Evolutionary conservation across 2,797 vertebrate genomes (phyloP), one percentile per base, ranked within the genome.

Genomic region (Ctenosaura bakeri): DNA sequence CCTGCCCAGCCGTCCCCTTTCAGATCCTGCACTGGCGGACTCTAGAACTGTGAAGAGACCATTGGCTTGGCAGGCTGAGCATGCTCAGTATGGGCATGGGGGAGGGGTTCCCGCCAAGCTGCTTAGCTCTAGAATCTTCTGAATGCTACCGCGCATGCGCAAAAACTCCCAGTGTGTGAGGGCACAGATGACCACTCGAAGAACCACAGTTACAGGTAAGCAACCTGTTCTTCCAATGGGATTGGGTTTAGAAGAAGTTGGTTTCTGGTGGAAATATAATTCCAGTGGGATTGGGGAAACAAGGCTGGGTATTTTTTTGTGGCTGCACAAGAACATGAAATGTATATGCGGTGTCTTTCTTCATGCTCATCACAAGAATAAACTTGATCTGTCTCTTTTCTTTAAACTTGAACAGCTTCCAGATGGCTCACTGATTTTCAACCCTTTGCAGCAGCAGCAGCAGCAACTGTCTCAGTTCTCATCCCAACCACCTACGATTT

Each of bases 381-480:
- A 77, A 69, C 29, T 4, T 88, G 86, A 92, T 90, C 88, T 90
- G 54, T 80, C 32, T 78, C 85, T 93, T 91, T 88, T 90, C 24
- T 94, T 95, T 90, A 91, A 92, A 94, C 95, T 93, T 96, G 90
- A 96, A 74, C 95, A 99, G 98, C 97, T 99, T 97, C 98, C 98
- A 92, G 95, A 97, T 87, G 97, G 97, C 83, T 98, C 98, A 89
- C 96, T 99, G 96, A 98, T 98, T 97, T 98, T 99, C 97, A 99
- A 99, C 94, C 94, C 98, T 90, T 96, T 98, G 93, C 98, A 98
- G 95, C 98, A 98, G 91, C 98, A 95, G 22, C 90, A 91, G 20
- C 96, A 90, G 50, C 95, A 98, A 94, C 95, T 98, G 56, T 97
- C 98, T 90, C 97, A 98, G 97, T 98, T 98, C 94, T 98, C 98